A percentile compares a stretch with the other conserved stretches of the same genome.
These are phyloP conservation scores for Suricata suricatta DNA, from an alignment of 2,113 vertebrate species.

Conservation along the genomic window DNA sequence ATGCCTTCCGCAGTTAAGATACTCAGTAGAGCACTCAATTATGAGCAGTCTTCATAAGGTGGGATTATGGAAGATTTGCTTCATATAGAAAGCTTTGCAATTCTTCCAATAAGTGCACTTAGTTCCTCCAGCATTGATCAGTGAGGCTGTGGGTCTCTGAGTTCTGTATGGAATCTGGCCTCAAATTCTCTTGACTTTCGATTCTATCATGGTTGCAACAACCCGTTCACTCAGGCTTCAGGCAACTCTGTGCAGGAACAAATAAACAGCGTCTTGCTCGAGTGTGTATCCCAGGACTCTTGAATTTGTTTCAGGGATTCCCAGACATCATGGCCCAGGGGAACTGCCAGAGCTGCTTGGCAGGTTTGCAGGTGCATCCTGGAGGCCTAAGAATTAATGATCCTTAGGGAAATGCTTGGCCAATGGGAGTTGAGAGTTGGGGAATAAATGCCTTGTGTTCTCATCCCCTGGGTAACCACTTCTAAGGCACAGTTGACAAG, in stretches of 20 bases:
- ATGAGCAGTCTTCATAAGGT: not conserved
- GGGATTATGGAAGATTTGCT: not conserved
- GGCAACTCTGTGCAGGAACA: not conserved
- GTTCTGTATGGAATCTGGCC: not conserved
- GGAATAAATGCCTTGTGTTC: not conserved
- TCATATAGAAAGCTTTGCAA: not conserved
- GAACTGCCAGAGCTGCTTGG: not conserved
- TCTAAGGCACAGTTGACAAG: not conserved
- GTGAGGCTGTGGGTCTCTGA: not conserved
- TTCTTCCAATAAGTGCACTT: not conserved
- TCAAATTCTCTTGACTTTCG: not conserved
- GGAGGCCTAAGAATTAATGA: not conserved
- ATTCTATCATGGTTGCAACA: accelerated
- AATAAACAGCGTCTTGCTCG: not conserved
- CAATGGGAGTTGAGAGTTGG: not conserved
- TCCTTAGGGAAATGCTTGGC: not conserved
- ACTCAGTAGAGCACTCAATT: not conserved
- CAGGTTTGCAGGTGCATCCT: not conserved
- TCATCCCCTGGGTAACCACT: not conserved
- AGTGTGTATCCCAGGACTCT: accelerated
- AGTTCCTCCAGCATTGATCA: not conserved
- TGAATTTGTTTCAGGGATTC: not conserved
- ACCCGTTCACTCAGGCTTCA: accelerated
- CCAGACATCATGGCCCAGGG: not conserved
- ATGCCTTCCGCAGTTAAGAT: not conserved